Conservation (phyloP, 2,113 vertebrate genomes). For the Ptilorrhoa leucosticta region DNA sequence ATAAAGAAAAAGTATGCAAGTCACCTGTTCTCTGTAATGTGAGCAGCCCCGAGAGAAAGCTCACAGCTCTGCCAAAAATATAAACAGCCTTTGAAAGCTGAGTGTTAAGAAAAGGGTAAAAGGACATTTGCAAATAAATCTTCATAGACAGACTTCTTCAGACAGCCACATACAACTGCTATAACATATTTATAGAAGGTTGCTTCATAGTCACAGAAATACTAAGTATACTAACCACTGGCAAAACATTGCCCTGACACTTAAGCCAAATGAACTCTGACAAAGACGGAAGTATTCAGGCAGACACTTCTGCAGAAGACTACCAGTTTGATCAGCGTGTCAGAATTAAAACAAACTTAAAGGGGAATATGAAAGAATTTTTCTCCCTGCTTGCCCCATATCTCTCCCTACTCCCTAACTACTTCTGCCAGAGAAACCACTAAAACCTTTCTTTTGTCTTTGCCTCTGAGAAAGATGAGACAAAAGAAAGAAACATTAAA, state of each 20-base stretch:
- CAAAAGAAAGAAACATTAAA: background rate
- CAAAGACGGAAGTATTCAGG: background rate
- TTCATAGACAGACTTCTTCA: conserved; percentile 12
- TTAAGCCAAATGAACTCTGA: background rate
- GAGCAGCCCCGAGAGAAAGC: conserved; percentile 3
- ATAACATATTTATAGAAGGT: conserved; percentile 27
- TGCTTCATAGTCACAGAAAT: conserved; percentile 38
- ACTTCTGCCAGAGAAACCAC: background rate
- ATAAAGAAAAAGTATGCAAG: conserved; percentile 1
- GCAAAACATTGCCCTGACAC: background rate
- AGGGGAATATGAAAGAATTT: background rate
- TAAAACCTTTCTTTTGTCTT: background rate
- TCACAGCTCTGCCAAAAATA: conserved; percentile 32
- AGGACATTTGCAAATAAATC: conserved; percentile 49
- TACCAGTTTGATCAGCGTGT: background rate
- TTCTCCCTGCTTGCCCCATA: background rate
- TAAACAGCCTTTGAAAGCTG: conserved; percentile 32
- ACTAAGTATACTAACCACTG: background rate
- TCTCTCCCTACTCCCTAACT: rapidly evolving
- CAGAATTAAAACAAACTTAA: background rate
- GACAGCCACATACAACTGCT: conserved; percentile 33
- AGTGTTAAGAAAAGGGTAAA: conserved; percentile 40
- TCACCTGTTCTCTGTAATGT: conserved; percentile 49
- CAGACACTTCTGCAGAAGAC: background rate
- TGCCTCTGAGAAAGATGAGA: background rate